Evolutionary conservation across 2,113 vertebrate species (phyloP).

Genomic region (Psophia crepitans): DNA sequence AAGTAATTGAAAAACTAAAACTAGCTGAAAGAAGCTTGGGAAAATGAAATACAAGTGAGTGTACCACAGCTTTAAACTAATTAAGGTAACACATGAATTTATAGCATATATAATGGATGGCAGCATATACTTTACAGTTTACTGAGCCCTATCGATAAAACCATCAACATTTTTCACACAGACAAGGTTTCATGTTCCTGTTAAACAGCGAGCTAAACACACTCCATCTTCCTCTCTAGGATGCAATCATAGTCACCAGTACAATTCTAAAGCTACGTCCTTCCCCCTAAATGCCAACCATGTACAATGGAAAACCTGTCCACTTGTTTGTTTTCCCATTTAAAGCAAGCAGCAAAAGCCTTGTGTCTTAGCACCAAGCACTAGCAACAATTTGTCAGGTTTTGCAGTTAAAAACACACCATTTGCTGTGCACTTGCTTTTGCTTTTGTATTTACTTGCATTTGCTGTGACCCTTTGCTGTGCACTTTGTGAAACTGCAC

Average conservation of each 20-base stretch:
- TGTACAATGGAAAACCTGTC: background rate
- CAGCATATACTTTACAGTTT: constrained; percentile 30
- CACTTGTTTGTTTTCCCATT: background rate
- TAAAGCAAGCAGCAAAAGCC: background rate
- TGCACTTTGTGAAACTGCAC: background rate
- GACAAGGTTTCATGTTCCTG: constrained; percentile 31
- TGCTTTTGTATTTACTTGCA: too few relatives aligned
- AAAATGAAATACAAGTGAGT: background rate
- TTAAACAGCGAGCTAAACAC: background rate
- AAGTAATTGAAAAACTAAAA: background rate
- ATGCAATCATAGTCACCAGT: background rate
- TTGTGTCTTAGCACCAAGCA: background rate
- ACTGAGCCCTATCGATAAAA: constrained; percentile 49
- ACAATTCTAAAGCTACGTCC: background rate
- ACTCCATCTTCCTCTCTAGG: background rate
- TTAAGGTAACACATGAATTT: background rate
- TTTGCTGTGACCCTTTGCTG: background rate
- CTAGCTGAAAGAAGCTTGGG: background rate
- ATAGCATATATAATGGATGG: constrained; percentile 12
- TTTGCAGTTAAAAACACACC: background rate
- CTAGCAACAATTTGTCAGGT: background rate
- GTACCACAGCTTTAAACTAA: background rate
- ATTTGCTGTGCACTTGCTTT: background rate
- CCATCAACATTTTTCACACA: constrained; percentile 56
- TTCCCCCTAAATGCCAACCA: background rate